Conservation (phyloP, 2,113 vertebrate genomes). For the Perca flavescens region DNA sequence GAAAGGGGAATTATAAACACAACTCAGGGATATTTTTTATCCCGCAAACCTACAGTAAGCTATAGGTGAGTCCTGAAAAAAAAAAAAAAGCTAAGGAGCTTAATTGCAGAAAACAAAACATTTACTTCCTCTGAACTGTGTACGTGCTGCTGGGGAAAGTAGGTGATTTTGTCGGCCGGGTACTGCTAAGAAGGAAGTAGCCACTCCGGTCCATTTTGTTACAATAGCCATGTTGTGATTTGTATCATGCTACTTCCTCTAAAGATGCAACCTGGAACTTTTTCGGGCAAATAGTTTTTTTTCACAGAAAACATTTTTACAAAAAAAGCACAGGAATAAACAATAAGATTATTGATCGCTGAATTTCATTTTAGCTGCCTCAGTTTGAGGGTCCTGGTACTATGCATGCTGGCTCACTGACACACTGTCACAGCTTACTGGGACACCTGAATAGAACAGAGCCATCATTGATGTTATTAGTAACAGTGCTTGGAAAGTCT, state of each 20-base stretch:
- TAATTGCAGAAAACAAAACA: conserved; percentile 77
- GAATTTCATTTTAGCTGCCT: neutral
- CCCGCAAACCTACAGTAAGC: neutral
- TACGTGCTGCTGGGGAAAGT: conserved; percentile 57
- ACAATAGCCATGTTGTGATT: conserved; percentile 33
- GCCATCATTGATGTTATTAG: neutral
- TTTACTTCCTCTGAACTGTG: conserved; percentile 65
- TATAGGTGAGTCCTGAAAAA: conserved; percentile 17
- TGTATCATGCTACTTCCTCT: neutral
- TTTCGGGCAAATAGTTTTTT: neutral
- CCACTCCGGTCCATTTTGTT: conserved; percentile 5
- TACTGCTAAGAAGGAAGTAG: conserved; percentile 40
- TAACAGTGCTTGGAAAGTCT: neutral
- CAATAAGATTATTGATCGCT: neutral
- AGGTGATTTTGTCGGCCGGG: conserved; percentile 22
- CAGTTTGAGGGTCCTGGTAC: neutral
- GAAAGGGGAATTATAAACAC: conserved; percentile 61
- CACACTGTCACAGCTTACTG: neutral
- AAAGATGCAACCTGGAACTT: neutral
- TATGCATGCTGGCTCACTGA: no score
- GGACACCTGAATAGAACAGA: neutral
- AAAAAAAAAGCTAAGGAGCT: conserved; percentile 42
- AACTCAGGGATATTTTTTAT: conserved; percentile 49
- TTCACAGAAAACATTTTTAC: neutral
- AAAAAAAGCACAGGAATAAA: neutral